Evolutionary conservation across 2,113 vertebrate species (phyloP).

Genomic region (Athene cunicularia): DNA sequence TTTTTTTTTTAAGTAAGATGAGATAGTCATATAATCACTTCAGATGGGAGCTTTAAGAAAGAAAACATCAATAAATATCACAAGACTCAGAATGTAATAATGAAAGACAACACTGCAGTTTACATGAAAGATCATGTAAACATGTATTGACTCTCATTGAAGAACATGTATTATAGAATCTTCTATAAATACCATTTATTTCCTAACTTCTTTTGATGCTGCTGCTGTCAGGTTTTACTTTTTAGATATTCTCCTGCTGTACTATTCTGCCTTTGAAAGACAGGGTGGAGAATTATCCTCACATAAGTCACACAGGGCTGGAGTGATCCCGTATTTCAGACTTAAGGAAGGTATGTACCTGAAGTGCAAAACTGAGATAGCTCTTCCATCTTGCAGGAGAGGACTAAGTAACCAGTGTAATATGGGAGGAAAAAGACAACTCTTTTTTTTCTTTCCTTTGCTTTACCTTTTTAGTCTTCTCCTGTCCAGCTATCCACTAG

Average conservation of each 20-base stretch:
- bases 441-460: background rate
- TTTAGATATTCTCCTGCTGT: background rate
- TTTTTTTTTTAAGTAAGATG: background rate
- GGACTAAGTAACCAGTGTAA: background rate
- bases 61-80: background rate
- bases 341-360: background rate
- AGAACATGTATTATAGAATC: background rate
- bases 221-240: background rate
- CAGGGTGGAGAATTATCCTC: background rate
- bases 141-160: background rate
- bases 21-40: background rate
- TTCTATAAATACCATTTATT: background rate
- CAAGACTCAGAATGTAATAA: background rate
- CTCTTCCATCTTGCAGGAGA: background rate
- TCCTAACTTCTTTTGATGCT: background rate
- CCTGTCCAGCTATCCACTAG: background rate
- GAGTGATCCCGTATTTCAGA: background rate
- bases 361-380: background rate
- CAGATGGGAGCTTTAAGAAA: background rate
- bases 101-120: background rate
- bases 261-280: background rate
- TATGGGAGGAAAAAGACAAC: background rate
- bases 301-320: accelerated
- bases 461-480: background rate
- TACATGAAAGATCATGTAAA: background rate